Percentiles rank a stretch among this genome's conserved stretches.
Conservation (phyloP, 2,888 invertebrate genomes). For the Encarsia formosa region DNA sequence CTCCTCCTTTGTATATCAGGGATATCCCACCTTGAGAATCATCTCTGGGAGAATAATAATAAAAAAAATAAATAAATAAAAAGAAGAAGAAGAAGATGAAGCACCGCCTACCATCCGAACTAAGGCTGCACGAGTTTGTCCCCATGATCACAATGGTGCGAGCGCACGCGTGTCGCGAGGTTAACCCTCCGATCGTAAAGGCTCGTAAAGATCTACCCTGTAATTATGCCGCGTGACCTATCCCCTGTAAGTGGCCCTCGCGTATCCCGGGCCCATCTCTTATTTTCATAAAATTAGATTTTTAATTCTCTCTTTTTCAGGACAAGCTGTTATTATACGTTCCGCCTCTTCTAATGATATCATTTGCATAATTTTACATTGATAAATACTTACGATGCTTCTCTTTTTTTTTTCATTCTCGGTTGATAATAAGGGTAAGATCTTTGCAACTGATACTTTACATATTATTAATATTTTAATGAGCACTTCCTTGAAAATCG, state of each 20-base stretch:
- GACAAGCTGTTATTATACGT: conserved; percentile 5
- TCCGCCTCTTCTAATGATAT: conserved; percentile 1
- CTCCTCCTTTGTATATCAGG: too few species aligned
- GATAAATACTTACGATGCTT: not conserved
- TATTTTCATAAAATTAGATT: conserved; percentile 11
- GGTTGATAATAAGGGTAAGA: too few species aligned
- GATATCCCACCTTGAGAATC: conserved; percentile 34
- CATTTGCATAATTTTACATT: not conserved
- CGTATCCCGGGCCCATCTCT: not conserved
- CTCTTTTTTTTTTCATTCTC: too few species aligned
- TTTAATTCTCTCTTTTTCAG: not conserved
- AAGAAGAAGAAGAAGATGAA: conserved; percentile 30
- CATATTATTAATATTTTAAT: too few species aligned
- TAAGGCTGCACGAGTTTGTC: conserved; percentile 33
- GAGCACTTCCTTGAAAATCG: too few species aligned
- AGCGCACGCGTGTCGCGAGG: conserved; percentile 17
- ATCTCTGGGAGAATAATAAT: too few species aligned
- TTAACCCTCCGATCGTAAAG: too few species aligned
- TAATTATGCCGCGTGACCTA: conserved; percentile 31
- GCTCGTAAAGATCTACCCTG: too few species aligned
- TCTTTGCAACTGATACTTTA: too few species aligned
- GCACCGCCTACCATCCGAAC: conserved; percentile 36
- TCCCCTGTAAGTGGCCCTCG: conserved; percentile 8
- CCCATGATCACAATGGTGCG: conserved; percentile 26
- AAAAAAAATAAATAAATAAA: too few species aligned